phyloP scores from a whole-genome alignment of 2,888 invertebrate genomes.

The Phaonia tiefii region DNA sequence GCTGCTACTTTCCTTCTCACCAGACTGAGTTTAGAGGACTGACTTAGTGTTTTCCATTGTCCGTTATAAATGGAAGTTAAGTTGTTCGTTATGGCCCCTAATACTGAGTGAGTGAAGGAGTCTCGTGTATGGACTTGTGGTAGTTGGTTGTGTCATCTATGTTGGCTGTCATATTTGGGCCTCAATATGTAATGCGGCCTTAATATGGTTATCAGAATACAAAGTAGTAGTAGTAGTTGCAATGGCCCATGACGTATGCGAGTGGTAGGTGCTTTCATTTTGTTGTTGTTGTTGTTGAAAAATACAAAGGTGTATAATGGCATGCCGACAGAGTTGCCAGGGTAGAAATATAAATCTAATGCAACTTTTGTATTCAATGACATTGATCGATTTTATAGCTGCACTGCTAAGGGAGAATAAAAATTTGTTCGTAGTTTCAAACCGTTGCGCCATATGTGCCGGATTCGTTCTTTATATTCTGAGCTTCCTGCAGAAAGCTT shows the following conservation, averaged over 20 bases:
- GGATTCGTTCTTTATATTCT: no score
- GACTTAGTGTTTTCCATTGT: conserved; percentile 12
- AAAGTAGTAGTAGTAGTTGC: conserved; percentile 36
- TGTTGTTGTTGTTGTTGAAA: no score
- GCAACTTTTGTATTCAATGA: no score
- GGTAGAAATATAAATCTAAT: no score
- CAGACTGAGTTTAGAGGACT: neutral
- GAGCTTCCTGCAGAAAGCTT: no score
- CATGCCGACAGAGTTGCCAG: no score
- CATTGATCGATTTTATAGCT: no score
- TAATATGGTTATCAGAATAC: conserved; percentile 41
- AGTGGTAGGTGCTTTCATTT: conserved; percentile 13
- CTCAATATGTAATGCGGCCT: conserved; percentile 22
- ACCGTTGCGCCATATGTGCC: no score
- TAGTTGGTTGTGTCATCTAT: conserved; percentile 9
- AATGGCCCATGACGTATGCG: neutral
- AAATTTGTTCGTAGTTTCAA: no score
- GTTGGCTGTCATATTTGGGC: conserved; percentile 28
- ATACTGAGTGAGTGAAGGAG: conserved; percentile 1
- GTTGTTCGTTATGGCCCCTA: conserved; percentile 2
- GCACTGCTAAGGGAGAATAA: no score
- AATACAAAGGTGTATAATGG: no score
- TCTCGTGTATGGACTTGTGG: conserved; percentile 8
- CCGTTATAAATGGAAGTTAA: conserved; percentile 17
- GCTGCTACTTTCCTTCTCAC: no score